Evolutionary conservation across 2,888 invertebrate species (phyloP).

Genomic region (Drosophila limbata): DNA sequence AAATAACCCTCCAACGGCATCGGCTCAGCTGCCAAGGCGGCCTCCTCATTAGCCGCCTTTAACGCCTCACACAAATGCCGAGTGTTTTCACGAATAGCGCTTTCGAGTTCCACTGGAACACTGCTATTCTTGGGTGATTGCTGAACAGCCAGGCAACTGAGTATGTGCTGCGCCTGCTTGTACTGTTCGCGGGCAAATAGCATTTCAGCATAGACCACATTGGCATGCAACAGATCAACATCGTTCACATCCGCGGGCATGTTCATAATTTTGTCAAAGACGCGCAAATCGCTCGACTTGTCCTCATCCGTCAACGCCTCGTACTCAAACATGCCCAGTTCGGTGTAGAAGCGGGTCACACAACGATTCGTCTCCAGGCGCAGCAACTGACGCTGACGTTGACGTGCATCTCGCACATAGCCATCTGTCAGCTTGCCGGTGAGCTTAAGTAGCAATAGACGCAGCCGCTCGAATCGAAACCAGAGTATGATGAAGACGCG

Average conservation of each 20-base stretch:
- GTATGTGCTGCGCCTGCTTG: slow-evolving; percentile 67
- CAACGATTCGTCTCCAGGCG: slow-evolving; percentile 87
- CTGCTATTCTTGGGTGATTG: slow-evolving; percentile 1
- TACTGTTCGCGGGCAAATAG: slow-evolving; percentile 58
- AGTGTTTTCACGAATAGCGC: background rate
- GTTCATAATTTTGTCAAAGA: slow-evolving; percentile 86
- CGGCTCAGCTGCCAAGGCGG: slow-evolving; percentile 42
- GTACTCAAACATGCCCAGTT: slow-evolving; percentile 88
- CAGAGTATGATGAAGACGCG: slow-evolving; percentile 87
- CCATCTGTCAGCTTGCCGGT: slow-evolving; percentile 82
- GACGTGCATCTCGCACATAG: slow-evolving; percentile 80
- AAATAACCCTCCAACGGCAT: slow-evolving; percentile 83
- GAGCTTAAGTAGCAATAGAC: slow-evolving; percentile 86
- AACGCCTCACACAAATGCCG: background rate
- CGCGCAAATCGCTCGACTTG: slow-evolving; percentile 66
- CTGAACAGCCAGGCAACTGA: slow-evolving; percentile 62
- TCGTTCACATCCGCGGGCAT: slow-evolving; percentile 41
- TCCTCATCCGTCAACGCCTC: slow-evolving; percentile 76
- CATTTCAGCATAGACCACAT: slow-evolving; percentile 77
- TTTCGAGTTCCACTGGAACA: background rate
- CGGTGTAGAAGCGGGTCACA: slow-evolving; percentile 87
- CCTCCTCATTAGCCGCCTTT: slow-evolving; percentile 36
- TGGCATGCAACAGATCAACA: slow-evolving; percentile 74
- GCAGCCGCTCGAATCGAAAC: slow-evolving; percentile 88
- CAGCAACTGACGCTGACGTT: slow-evolving; percentile 87